Conservation (phyloP, 2,113 vertebrate species). For the Archocentrus centrarchus region DNA sequence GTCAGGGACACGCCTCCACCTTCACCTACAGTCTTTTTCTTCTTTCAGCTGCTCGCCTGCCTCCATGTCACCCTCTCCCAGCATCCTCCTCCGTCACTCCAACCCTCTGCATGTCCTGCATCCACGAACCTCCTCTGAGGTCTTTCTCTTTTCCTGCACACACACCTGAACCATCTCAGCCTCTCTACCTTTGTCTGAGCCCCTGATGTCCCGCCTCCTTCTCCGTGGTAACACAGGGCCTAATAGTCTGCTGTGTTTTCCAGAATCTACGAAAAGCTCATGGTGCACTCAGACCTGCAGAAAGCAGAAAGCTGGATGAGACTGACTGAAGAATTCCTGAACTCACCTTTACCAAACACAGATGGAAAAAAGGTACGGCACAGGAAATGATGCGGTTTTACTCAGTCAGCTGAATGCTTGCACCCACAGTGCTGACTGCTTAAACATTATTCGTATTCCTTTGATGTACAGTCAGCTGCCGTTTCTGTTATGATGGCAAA, state of each 20-base stretch:
- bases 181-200: too few species aligned
- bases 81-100: background rate
- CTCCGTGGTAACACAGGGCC: background rate
- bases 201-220: background rate
- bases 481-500: too few species aligned
- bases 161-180: too few species aligned
- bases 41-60: background rate
- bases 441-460: background rate
- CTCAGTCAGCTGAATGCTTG: too few species aligned
- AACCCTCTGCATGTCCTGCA: background rate
- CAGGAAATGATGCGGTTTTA: background rate
- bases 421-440: too few species aligned
- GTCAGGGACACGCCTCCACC: too few species aligned
- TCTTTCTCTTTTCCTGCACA: background rate
- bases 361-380: constrained; percentile 87
- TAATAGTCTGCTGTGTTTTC: background rate
- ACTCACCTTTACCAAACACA: constrained; percentile 84
- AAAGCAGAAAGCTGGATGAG: constrained; percentile 95
- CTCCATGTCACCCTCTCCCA: background rate
- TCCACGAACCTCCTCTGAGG: background rate
- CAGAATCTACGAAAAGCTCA: constrained; percentile 94
- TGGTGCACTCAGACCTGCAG: constrained; percentile 93
- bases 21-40: too few species aligned
- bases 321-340: constrained; percentile 91
- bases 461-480: background rate